Base-by-base conservation (phyloP, 2,797 vertebrate species). In the Helicolenus hilgendorfi region DNA sequence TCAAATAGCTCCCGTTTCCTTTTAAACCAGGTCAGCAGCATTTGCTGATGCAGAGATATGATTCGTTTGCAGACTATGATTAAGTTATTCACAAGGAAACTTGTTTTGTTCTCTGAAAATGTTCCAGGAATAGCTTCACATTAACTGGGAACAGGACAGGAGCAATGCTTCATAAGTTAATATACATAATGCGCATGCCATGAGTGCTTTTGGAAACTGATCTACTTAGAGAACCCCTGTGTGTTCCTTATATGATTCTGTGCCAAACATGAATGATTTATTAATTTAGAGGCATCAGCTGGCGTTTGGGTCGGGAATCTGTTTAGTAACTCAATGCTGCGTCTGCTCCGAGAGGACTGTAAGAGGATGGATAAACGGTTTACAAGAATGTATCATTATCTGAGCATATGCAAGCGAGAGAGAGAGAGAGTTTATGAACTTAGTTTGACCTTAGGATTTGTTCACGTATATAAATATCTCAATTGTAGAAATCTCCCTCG, bases 271-370 rank as follows among this genome's bases (percentile, higher is more conserved):
- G 59, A 75, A 83, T 79, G 56, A 84, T 88, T 81, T 36, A 87
- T 85, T 67, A 0, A 83, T 81, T 76, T 72, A 31, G 86, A 86
- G 62, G 49, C 76, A 89, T 83, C 79, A 85, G 77, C 63, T 85
- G 79, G 62, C 7, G 4, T 72, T 74, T 55, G 33, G 38, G 24
- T 68, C 31, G 38, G 41, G 56, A 76, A 77, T 74, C 33, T 59
- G 38, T 71, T 80, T 27, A 68, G 65, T 35, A 24, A 65, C 56
- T 49, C 7, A 24, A 77, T 36, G 18, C 49, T 75, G 35, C 4
- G 49, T 70, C 69, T 53, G 69, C 70, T 84, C 58, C 29, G 33
- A 73, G 8, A 15, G n/a, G 15, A 62, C 59, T 67, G 24, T 53
- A 65, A 15, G 18, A 45, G 31, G 65, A 87, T 80, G 67, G 15